A percentile compares a stretch with the other conserved stretches of the same genome.
Conservation (phyloP, 2,888 invertebrate species). For the Prenolepis imparis region DNA sequence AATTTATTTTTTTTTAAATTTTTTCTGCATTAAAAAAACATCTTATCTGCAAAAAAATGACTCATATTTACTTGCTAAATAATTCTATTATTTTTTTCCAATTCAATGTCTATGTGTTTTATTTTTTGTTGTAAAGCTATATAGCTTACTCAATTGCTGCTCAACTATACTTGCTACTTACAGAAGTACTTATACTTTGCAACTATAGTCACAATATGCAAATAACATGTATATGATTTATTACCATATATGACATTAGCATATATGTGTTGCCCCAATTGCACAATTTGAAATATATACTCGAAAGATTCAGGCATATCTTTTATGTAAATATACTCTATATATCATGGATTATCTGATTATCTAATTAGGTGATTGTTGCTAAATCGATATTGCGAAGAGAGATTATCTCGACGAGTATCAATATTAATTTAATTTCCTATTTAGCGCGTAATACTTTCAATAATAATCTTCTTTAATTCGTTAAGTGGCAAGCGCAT, state of each 20-base stretch:
- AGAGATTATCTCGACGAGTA: conserved; percentile 1
- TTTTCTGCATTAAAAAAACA: neutral
- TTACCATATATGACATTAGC: no score
- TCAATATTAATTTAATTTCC: conserved; percentile 3
- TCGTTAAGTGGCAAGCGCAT: conserved; percentile 36
- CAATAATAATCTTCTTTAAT: conserved; percentile 23
- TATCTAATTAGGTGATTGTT: neutral
- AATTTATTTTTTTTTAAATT: neutral
- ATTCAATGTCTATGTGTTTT: neutral
- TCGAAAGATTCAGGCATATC: neutral
- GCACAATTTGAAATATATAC: neutral
- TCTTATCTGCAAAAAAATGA: neutral
- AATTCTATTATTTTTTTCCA: neutral
- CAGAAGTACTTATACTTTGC: no score
- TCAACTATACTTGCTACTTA: neutral
- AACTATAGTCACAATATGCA: neutral
- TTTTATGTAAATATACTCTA: neutral
- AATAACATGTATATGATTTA: neutral
- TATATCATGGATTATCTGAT: neutral
- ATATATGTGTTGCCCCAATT: neutral
- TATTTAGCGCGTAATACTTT: neutral
- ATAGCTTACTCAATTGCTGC: neutral
- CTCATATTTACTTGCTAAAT: neutral
- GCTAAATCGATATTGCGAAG: conserved; percentile 12
- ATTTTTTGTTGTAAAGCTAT: neutral